A percentile compares a stretch with the other conserved stretches of the same genome.
phyloP scores from a whole-genome alignment of 2,888 invertebrate species.

The Drosophila putrida region DNA sequence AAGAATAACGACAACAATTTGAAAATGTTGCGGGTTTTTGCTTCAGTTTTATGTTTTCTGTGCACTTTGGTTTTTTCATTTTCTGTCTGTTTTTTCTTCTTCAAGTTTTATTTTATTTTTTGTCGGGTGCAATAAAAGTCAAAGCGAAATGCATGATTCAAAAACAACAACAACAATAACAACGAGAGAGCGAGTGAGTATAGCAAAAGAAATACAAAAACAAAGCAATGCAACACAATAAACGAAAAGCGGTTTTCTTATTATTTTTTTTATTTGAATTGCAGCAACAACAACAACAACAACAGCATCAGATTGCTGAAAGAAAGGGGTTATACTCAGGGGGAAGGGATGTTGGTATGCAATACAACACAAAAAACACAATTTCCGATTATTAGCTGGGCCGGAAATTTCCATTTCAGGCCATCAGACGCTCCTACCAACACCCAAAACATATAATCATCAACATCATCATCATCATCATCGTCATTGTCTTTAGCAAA shows the following conservation, averaged over 20 bases:
- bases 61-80: conserved; percentile 18
- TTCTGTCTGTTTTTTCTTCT: conserved; percentile 16
- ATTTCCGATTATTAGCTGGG: conserved; percentile 52
- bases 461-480: conserved; percentile 17
- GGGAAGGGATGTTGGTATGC: neutral
- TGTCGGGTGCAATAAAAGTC: conserved; percentile 69
- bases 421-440: neutral
- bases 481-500: conserved; percentile 18
- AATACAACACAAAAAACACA: conserved; percentile 31
- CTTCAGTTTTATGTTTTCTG: conserved; percentile 48
- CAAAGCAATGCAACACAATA: conserved; percentile 47
- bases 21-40: conserved; percentile 66
- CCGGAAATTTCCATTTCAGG: conserved; percentile 35
- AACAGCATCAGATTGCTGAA: neutral
- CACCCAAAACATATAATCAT: conserved; percentile 26
- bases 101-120: conserved; percentile 20
- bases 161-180: conserved; percentile 57
- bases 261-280: neutral
- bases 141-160: conserved; percentile 78
- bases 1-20: conserved; percentile 50
- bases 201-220: conserved; percentile 26
- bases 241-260: conserved; percentile 33
- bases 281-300: conserved; percentile 7
- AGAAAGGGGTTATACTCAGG: neutral
- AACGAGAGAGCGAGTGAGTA: conserved; percentile 17